These are phyloP conservation scores for Aradus depressus DNA, from an alignment of 2,888 invertebrate species.

Conservation along the genomic window DNA sequence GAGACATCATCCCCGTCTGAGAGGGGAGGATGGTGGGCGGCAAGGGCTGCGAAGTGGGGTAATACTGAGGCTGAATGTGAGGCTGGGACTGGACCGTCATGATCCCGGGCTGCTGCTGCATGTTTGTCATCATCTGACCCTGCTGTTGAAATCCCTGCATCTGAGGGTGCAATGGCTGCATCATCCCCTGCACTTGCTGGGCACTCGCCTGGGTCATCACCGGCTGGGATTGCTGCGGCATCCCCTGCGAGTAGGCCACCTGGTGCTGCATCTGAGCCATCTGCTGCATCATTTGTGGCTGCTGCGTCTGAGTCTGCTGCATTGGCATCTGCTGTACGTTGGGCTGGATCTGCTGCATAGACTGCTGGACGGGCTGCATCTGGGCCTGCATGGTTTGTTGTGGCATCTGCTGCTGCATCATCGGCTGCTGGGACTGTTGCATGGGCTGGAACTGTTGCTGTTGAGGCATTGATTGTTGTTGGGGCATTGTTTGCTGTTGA, in stretches of 20 bases:
- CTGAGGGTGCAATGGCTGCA: constrained; percentile 44
- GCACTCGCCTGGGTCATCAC: constrained; percentile 24
- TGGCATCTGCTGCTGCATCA: constrained; percentile 33
- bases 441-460: constrained; percentile 26
- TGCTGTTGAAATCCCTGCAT: constrained; percentile 34
- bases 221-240: constrained; percentile 18
- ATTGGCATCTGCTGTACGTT: constrained; percentile 27
- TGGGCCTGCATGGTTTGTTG: constrained; percentile 30
- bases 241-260: constrained; percentile 25
- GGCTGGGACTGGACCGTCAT: constrained; percentile 23
- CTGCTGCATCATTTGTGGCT: constrained; percentile 27
- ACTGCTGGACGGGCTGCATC: constrained; percentile 31
- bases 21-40: constrained; percentile 34
- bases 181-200: constrained; percentile 35
- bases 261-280: constrained; percentile 28
- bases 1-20: constrained; percentile 24
- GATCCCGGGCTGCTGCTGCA: constrained; percentile 24
- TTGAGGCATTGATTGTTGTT: constrained; percentile 33
- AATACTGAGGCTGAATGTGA: constrained; percentile 26
- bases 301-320: constrained; percentile 25
- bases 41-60: constrained; percentile 22
- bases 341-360: constrained; percentile 25
- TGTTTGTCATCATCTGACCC: constrained; percentile 21
- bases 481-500: constrained; percentile 40
- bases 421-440: constrained; percentile 19